Percentiles rank a stretch among this genome's conserved stretches.
Conservation (phyloP, 2,888 invertebrate genomes). For the Cheiracanthium punctorium region DNA sequence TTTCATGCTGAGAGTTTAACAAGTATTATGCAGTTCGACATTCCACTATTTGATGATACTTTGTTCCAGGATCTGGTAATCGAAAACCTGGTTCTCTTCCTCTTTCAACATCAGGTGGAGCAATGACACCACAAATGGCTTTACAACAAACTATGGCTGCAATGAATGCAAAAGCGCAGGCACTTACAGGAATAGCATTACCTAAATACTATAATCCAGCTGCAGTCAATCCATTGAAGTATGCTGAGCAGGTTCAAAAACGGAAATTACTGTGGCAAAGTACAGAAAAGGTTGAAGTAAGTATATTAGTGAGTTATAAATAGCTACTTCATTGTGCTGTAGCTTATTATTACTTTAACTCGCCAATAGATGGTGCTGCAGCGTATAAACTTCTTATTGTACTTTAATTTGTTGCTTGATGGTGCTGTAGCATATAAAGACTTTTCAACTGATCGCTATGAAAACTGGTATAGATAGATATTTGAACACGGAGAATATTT, state of each 20-base stretch:
- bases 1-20: too few relatives aligned
- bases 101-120: conserved; percentile 72
- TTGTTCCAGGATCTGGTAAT: conserved; percentile 72
- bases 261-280: conserved; percentile 91
- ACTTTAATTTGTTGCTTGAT: too few relatives aligned
- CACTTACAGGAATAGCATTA: conserved; percentile 77
- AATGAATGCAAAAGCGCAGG: conserved; percentile 77
- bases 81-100: conserved; percentile 75
- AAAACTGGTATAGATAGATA: too few relatives aligned
- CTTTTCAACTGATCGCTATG: too few relatives aligned
- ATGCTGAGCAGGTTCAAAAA: conserved; percentile 92
- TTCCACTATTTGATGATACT: not conserved
- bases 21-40: not conserved
- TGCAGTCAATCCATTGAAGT: conserved; percentile 85
- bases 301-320: too few relatives aligned
- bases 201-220: conserved; percentile 72
- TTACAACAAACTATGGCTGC: conserved; percentile 77
- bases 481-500: too few relatives aligned
- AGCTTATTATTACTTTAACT: too few relatives aligned
- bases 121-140: conserved; percentile 76
- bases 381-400: too few relatives aligned
- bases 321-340: too few relatives aligned
- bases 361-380: too few relatives aligned
- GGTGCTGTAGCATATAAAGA: too few relatives aligned
- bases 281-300: conserved; percentile 78